Conservation (phyloP, 2,888 invertebrate species). For the Euzophera pinguis region DNA sequence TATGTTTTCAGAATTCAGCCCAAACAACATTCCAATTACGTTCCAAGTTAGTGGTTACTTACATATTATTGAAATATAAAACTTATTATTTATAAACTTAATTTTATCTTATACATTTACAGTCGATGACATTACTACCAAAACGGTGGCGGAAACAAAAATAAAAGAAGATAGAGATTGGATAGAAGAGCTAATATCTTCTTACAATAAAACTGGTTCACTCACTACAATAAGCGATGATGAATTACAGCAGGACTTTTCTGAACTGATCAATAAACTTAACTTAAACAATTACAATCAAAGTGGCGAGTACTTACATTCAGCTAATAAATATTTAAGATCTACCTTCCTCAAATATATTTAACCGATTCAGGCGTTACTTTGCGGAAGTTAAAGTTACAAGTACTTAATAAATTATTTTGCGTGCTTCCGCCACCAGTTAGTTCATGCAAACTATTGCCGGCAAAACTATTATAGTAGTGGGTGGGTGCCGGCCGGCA, state of each 20-base stretch:
- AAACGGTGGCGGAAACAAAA: not conserved
- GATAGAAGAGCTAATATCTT: not conserved
- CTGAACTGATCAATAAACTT: not conserved
- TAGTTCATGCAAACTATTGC: too few species aligned
- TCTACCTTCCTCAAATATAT: too few species aligned
- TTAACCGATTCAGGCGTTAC: too few species aligned
- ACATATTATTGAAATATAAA: not conserved
- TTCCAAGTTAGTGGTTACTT: not conserved
- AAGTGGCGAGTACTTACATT: not conserved
- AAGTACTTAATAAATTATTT: too few species aligned
- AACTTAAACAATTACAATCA: not conserved
- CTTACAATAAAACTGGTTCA: not conserved
- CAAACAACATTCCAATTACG: not conserved
- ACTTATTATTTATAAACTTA: too few species aligned
- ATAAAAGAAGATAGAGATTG: not conserved
- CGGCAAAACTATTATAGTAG: too few species aligned
- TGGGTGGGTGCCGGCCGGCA: too few species aligned
- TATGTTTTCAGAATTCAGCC: not conserved
- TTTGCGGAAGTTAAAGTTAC: too few species aligned
- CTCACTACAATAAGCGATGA: not conserved
- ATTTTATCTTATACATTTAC: too few species aligned
- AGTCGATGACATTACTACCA: not conserved
- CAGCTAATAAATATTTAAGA: not conserved
- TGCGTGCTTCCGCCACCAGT: too few species aligned
- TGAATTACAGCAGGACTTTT: not conserved